Evolutionary conservation across 2,797 vertebrate species (phyloP).

Genomic region (Neosilurus mollespiculum): DNA sequence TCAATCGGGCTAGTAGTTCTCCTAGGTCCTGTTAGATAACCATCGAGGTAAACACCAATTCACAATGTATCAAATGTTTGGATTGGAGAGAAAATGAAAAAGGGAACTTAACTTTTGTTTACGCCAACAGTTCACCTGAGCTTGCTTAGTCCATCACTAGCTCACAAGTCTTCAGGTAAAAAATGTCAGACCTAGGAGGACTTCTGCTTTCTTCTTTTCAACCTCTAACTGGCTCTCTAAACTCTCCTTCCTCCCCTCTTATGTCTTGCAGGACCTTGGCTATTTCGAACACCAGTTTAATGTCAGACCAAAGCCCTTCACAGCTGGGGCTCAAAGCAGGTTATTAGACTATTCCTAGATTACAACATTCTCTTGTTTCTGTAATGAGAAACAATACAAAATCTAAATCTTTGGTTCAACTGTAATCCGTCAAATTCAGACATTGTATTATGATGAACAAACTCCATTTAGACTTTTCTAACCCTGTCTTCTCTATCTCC

Average conservation of each 20-base stretch:
- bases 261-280: constrained; percentile 80
- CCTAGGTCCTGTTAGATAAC: constrained; percentile 28
- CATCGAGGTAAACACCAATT: too few relatives aligned
- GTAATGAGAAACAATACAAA: neutral
- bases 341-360: constrained; percentile 46
- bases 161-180: neutral
- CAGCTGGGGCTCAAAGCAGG: constrained; percentile 56
- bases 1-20: constrained; percentile 16
- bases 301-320: constrained; percentile 77
- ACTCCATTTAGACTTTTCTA: constrained; percentile 25
- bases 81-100: constrained; percentile 4
- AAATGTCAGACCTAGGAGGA: constrained; percentile 37
- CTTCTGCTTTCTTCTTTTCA: constrained; percentile 35
- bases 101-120: neutral
- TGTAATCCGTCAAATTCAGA: constrained; percentile 1
- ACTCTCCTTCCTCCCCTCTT: constrained; percentile 64
- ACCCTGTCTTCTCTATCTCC: constrained; percentile 48
- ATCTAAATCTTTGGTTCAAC: neutral
- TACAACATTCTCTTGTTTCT: constrained; percentile 28
- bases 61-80: neutral
- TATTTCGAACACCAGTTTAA: constrained; percentile 93
- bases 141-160: neutral
- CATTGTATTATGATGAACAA: neutral
- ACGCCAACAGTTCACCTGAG: neutral
- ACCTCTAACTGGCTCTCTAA: constrained; percentile 44